Percentiles rank a stretch among this genome's conserved stretches.
These are phyloP conservation scores for Metaphire vulgaris DNA, from an alignment of 1,140 invertebrate genomes.

Conservation along the genomic window DNA sequence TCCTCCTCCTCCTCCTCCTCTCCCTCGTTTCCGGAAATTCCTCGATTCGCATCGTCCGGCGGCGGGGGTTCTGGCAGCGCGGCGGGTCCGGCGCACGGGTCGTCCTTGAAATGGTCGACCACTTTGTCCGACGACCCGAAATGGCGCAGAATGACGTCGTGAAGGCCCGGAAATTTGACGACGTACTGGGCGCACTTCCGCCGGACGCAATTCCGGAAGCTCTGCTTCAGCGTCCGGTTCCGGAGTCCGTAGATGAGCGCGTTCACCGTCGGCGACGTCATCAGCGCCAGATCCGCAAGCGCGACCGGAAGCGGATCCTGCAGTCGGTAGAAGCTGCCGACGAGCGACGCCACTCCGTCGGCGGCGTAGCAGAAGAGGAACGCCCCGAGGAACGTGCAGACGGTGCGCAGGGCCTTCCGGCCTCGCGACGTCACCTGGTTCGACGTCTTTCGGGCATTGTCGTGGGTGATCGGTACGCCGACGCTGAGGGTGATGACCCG, in stretches of 20 bases:
- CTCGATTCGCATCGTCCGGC: too few relatives aligned
- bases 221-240: slow-evolving; percentile 61
- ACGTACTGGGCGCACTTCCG: slow-evolving; percentile 59
- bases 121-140: too few relatives aligned
- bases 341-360: slow-evolving; percentile 86
- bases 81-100: too few relatives aligned
- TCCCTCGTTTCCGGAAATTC: too few relatives aligned
- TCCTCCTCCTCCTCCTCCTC: too few relatives aligned
- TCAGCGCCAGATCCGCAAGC: slow-evolving; percentile 60
- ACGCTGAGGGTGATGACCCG: slow-evolving; percentile 12
- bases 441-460: slow-evolving; percentile 5
- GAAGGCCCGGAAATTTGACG: too few relatives aligned
- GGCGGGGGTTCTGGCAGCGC: too few relatives aligned
- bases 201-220: slow-evolving; percentile 70
- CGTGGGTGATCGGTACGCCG: slow-evolving; percentile 10
- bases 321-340: slow-evolving; percentile 61
- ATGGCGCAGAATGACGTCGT: too few relatives aligned
- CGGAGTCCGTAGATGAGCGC: slow-evolving; percentile 70
- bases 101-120: too few relatives aligned
- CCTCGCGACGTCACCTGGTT: slow-evolving; percentile 64
- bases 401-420: slow-evolving; percentile 84
- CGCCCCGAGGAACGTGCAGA: slow-evolving; percentile 92
- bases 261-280: slow-evolving; percentile 65
- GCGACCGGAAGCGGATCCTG: slow-evolving; percentile 52
- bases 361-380: slow-evolving; percentile 96